Evolutionary conservation across 1,140 invertebrate species (phyloP).

Genomic region (Nixonia krombeini): DNA sequence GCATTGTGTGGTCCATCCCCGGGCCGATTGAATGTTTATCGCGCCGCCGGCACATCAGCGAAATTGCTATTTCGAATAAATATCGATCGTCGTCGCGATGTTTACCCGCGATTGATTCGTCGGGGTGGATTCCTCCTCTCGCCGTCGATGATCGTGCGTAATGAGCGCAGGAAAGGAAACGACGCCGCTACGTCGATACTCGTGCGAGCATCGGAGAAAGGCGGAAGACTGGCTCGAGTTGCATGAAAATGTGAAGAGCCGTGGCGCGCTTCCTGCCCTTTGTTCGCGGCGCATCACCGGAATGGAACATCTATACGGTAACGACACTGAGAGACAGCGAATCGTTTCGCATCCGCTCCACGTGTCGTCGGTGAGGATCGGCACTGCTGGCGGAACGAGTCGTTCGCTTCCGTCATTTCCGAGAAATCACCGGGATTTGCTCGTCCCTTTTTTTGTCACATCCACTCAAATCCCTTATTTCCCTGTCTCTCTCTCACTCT

Average conservation of each 20-base stretch:
- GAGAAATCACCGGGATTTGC: conserved; percentile 12
- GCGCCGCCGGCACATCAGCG: too few relatives aligned
- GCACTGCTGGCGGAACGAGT: neutral
- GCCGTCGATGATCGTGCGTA: too few relatives aligned
- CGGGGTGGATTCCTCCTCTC: too few relatives aligned
- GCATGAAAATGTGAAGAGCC: conserved; percentile 37
- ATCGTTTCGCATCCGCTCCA: conserved; percentile 34
- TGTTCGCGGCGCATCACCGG: conserved; percentile 28
- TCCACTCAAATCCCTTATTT: conserved; percentile 6
- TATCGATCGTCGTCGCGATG: too few relatives aligned
- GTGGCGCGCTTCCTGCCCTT: conserved; percentile 40
- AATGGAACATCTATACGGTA: conserved; percentile 26
- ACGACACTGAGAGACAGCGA: conserved; percentile 19
- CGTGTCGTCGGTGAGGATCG: conserved; percentile 17
- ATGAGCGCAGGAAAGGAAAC: too few relatives aligned
- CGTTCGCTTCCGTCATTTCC: conserved; percentile 20
- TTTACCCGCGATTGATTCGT: too few relatives aligned
- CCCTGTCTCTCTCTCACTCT: conserved; percentile 13
- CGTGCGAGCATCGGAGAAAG: neutral
- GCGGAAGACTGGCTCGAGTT: conserved; percentile 33
- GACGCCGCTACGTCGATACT: too few relatives aligned
- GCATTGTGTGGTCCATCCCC: too few relatives aligned
- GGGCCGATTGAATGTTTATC: too few relatives aligned
- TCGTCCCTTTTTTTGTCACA: conserved; percentile 1
- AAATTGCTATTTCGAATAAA: too few relatives aligned